Evolutionary conservation across 2,888 invertebrate species (phyloP), one percentile per base, ranked within the genome.

Genomic region (Drosophila leonis): DNA sequence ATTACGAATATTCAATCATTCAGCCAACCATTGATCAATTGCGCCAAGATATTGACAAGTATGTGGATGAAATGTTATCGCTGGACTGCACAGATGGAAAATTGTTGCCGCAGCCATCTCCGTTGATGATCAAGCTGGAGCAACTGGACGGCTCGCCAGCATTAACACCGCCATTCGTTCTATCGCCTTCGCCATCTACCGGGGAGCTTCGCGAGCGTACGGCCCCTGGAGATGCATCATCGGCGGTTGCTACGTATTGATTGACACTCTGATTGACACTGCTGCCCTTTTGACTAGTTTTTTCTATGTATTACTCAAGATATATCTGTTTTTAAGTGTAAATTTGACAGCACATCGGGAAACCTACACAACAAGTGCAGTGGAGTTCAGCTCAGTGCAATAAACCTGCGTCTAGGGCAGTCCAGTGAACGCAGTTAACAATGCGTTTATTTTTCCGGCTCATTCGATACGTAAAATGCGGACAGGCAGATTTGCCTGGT

Each of bases 121-220:
- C 60, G 37, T 35, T 83, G 41, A 83, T 83, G 83, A 62, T 80
- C 5, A 88, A 88, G 73, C 67, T 83, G 18, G 86, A 88, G 60
- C 69, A 75, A 35, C 68, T 83, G 59, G 83, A 88, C 54, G 73
- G 64, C 33, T 71, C 74, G 24, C 72, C 82, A 24, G 61, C 78
- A 18, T 44, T 63, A 54, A 52, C 46, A 57, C 46, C 65, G 29
- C 46, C 61, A 59, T 75, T 61, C 56, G 65, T 65, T 12, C 41
- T 70, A 31, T 59, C 63, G 44, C 65, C 44, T 20, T 65, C 75
- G n/a, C 35, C 66, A 8, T 41, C 59, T 24, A 64, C 65, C 49
- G 83, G 88, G 15, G 88, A 88, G 55, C 72, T 75, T 29, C 70
- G 42, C 10, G 83, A 83, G 41, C 78, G 48, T 10, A 57, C 52